A percentile compares a stretch with the other conserved stretches of the same genome.
These are phyloP conservation scores for Hippocampus barbouri DNA, from an alignment of 2,113 vertebrate genomes.

Conservation along the genomic window DNA sequence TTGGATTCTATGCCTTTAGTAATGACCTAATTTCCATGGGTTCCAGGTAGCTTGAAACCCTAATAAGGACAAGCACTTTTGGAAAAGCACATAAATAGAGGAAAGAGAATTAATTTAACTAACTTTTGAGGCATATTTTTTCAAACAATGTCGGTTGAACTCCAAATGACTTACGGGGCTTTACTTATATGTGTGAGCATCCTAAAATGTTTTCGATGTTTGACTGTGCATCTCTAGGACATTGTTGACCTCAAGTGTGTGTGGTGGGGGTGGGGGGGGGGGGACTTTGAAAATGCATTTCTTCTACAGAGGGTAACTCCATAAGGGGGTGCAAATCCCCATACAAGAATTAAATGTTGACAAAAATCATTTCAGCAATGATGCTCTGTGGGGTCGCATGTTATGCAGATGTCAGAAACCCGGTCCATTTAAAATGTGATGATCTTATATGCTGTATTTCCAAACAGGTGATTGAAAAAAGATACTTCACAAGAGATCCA, in stretches of 20 bases:
- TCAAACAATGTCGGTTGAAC: not conserved
- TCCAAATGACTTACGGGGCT: no score
- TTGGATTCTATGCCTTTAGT: no score
- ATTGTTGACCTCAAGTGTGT: not conserved
- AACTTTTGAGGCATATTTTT: not conserved
- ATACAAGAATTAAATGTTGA: not conserved
- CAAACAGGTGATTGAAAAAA: conserved; percentile 91
- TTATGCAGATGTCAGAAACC: not conserved
- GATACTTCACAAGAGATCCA: conserved; percentile 87
- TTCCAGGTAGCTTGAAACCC: no score
- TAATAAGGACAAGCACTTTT: no score
- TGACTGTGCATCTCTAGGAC: no score
- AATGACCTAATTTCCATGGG: no score
- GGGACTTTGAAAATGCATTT: not conserved
- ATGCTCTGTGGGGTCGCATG: not conserved
- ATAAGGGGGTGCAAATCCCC: not conserved
- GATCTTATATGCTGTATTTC: not conserved
- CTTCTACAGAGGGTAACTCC: not conserved
- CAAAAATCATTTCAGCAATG: not conserved
- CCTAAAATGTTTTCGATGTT: no score
- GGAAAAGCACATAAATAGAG: no score
- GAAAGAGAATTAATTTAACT: not conserved
- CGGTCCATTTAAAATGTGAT: not conserved
- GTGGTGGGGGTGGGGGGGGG: no score
- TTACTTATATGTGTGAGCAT: no score